These are phyloP conservation scores for Camelus dromedarius DNA, from an alignment of 2,113 vertebrate species.

Conservation along the genomic window DNA sequence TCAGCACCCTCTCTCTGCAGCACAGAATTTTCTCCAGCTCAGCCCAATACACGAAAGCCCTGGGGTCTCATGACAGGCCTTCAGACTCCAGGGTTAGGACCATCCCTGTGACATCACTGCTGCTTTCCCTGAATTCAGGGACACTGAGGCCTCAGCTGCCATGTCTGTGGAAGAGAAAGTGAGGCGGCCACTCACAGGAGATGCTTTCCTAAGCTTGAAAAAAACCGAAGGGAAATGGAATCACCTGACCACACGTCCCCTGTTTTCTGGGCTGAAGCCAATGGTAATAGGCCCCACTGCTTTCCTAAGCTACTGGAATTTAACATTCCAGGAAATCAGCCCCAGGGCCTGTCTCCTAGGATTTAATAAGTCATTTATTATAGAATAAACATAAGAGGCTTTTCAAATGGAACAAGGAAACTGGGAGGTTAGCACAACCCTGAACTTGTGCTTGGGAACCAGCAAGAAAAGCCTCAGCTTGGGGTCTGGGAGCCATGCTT, in stretches of 20 bases:
- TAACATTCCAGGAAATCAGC: conserved; percentile 72
- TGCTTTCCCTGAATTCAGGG: not conserved
- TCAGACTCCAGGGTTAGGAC: not conserved
- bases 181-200: not conserved
- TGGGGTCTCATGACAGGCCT: not conserved
- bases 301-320: conserved; percentile 69
- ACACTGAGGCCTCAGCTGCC: not conserved
- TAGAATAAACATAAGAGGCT: not conserved
- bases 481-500: not conserved
- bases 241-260: not conserved
- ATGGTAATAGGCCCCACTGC: not conserved
- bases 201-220: not conserved
- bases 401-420: not conserved
- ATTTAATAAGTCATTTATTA: conserved; percentile 50
- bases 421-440: not conserved
- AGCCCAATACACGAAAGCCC: not conserved
- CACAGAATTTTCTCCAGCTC: not conserved
- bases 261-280: conserved; percentile 56
- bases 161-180: not conserved
- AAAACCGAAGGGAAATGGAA: conserved; percentile 41
- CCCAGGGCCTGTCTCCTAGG: conserved; percentile 49
- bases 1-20: not conserved
- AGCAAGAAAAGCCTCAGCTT: not conserved
- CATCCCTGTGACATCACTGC: not conserved
- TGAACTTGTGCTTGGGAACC: not conserved